Evolutionary conservation across 2,113 vertebrate genomes (phyloP).

Genomic region (Zapornia atra): DNA sequence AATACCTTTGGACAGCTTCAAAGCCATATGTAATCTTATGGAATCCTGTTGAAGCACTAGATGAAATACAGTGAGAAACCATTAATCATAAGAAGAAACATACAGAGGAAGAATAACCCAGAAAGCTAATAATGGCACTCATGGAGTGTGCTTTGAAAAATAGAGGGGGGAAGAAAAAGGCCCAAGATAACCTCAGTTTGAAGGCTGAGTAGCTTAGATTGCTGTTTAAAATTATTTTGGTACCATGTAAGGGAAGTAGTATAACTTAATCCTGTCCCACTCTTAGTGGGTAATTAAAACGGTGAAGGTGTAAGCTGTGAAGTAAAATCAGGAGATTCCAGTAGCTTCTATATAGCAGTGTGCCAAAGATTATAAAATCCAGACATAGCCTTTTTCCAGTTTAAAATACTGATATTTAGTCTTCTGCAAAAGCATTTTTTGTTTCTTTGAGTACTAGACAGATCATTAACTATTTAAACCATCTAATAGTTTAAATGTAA

Average conservation of each 20-base stretch:
- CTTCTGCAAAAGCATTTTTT: neutral
- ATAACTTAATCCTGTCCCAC: neutral
- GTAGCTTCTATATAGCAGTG: neutral
- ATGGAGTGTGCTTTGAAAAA: neutral
- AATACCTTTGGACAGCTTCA: neutral
- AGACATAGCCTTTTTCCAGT: neutral
- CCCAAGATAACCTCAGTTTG: neutral
- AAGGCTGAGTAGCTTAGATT: neutral
- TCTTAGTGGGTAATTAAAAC: neutral
- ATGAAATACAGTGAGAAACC: neutral
- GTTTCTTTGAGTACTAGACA: neutral
- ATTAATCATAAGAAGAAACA: neutral
- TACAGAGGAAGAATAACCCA: neutral
- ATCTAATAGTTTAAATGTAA: too few species aligned
- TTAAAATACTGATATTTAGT: neutral
- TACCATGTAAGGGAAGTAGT: neutral
- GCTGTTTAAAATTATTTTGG: neutral
- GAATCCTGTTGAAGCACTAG: neutral
- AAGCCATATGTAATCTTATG: neutral
- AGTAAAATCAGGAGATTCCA: neutral
- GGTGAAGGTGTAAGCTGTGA: neutral
- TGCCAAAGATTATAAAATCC: neutral
- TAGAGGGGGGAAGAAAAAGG: neutral
- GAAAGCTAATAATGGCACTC: neutral
- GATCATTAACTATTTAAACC: neutral